Evolutionary conservation across 2,113 vertebrate genomes (phyloP), one percentile per base, ranked within the genome.

Genomic region (Colius striatus): DNA sequence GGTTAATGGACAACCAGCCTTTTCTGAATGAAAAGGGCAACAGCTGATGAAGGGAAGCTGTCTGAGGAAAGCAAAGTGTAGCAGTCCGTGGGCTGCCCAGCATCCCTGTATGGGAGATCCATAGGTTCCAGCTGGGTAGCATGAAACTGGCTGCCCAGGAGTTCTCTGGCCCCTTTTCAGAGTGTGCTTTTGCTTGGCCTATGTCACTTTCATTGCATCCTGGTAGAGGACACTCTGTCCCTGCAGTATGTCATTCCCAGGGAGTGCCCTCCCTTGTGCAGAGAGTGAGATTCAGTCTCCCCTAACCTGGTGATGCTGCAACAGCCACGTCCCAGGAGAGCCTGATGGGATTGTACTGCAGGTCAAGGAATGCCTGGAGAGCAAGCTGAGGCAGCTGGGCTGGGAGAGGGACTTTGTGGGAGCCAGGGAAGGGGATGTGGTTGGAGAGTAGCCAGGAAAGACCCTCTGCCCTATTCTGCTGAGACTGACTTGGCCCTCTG

Each of bases 311-410:
- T 48, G 54, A 16, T 81, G 51, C 23, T 77, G 50, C 45, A 72
- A 9, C 27, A 65, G 47, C n/a, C 0, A 0, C 16, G 25, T 48
- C 20, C 6, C 55, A 61, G 55, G 41, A 61, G 47, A 66, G n/a
- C 11, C n/a, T 84, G 51, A 13, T 70, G 47, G 22, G 25, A 6
- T 23, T 54, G 27, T 50, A 20, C 26, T 70, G 32, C 70, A 66
- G n/a, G 6, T 62, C 19, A 68, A 57, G 70, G 30, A 17, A 47
- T 90, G 29, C 22, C 76, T 74, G 57, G 63, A 84, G 65, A 84
- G 36, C 43, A 71, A 47, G n/a, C 4, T 29, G 34, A 15, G 32
- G 29, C 63, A 45, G 50, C 53, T 70, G 34, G 38, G 47, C 68
- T 94, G 80, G 38, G 30, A 3, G 48, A 79, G 61, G 23, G 25